Conservation (phyloP, 2,888 invertebrate genomes). For the Bugulina stolonifera region DNA sequence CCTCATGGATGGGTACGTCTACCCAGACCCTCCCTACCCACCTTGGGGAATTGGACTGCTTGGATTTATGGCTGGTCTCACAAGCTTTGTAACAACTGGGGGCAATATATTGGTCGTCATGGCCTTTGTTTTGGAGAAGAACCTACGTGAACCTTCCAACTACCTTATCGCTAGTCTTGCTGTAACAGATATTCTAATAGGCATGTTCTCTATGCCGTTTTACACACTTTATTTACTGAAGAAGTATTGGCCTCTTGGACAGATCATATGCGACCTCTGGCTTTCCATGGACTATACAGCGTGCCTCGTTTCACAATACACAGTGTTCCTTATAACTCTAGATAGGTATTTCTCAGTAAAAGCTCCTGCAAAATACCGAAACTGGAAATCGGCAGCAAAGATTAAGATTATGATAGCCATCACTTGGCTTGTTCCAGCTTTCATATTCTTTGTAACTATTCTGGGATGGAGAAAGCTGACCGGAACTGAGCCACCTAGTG, state of each 20-base stretch:
- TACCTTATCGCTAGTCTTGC: conserved; percentile 98
- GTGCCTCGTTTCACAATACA: conserved; percentile 97
- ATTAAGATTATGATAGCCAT: conserved; percentile 92
- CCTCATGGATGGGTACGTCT: neutral
- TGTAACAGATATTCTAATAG: conserved; percentile 92
- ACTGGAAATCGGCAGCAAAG: conserved; percentile 89
- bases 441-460: conserved; percentile 93
- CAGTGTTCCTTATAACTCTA: conserved; percentile 96
- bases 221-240: conserved; percentile 94
- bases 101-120: conserved; percentile 92
- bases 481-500: conserved; percentile 78
- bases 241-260: conserved; percentile 88
- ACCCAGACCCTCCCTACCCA: conserved; percentile 59
- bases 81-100: conserved; percentile 83
- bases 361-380: conserved; percentile 91
- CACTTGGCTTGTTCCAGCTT: conserved; percentile 92
- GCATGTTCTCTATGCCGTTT: conserved; percentile 96
- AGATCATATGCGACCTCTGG: conserved; percentile 94
- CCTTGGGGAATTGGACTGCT: conserved; percentile 84
- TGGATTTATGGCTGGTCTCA: conserved; percentile 76
- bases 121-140: conserved; percentile 88
- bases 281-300: conserved; percentile 97
- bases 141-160: conserved; percentile 88
- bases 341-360: conserved; percentile 98
- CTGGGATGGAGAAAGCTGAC: conserved; percentile 99